These are phyloP conservation scores for Naso thynnoides DNA, from an alignment of 2,797 vertebrate genomes.

Conservation along the genomic window DNA sequence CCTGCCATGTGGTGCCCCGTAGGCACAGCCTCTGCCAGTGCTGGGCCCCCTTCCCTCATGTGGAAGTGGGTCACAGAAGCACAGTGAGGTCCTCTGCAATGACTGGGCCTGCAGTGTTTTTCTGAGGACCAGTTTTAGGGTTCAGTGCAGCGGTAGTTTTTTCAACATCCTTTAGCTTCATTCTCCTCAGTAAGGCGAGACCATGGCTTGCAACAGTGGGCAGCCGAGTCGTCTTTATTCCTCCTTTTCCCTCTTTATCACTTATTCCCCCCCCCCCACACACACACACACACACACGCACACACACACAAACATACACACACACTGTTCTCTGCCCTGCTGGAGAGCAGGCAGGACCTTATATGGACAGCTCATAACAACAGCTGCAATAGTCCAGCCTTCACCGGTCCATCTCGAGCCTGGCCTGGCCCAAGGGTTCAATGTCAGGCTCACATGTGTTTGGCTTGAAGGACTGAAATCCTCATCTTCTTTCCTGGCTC, in stretches of 20 bases:
- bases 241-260: constrained; percentile 53
- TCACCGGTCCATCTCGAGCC: constrained; percentile 64
- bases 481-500: constrained; percentile 62
- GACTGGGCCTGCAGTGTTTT: background rate
- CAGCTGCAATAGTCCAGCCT: constrained; percentile 79
- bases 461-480: constrained; percentile 73
- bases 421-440: constrained; percentile 60
- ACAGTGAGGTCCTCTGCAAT: constrained; percentile 12
- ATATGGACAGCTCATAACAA: constrained; percentile 80
- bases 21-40: constrained; percentile 62
- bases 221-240: constrained; percentile 56
- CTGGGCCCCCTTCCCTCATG: constrained; percentile 55
- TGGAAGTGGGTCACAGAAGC: constrained; percentile 62
- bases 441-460: constrained; percentile 72
- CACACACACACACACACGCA: background rate
- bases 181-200: constrained; percentile 43
- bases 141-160: constrained; percentile 13
- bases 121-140: constrained; percentile 22
- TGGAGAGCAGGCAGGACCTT: constrained; percentile 72
- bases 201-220: constrained; percentile 39
- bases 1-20: constrained; percentile 63
- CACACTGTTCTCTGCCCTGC: constrained; percentile 56
- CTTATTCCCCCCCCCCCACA: constrained; percentile 40
- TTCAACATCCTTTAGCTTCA: constrained; percentile 11
- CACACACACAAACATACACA: constrained; percentile 25